phyloP scores from a whole-genome alignment of 30 jellyfish, hydroid and myxozoan genomes.

The Clytia hemisphaerica region DNA sequence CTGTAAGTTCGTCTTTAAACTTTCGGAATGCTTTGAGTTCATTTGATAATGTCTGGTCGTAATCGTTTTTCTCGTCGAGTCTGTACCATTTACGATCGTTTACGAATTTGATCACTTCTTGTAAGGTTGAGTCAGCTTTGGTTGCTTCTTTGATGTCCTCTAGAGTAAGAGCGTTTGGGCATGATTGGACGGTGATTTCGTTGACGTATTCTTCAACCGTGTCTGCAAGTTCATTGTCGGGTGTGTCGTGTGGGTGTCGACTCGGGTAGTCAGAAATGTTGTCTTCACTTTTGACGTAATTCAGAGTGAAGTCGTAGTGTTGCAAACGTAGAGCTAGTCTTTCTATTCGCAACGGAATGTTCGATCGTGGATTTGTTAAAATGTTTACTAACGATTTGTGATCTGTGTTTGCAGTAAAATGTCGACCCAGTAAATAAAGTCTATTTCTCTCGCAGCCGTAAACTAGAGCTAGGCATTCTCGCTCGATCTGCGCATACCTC shows the following conservation, averaged over 20 bases:
- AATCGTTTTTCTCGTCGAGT: constrained; percentile 1
- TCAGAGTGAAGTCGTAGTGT: neutral
- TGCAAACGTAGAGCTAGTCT: constrained; percentile 14
- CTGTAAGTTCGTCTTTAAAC: constrained; percentile 16
- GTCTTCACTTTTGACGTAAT: neutral
- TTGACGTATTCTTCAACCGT: constrained; percentile 24
- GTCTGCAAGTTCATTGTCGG: constrained; percentile 23
- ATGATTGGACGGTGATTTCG: constrained; percentile 4
- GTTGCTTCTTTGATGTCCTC: constrained; percentile 18
- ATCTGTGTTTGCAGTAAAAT: no score
- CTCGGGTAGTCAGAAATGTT: constrained; percentile 2
- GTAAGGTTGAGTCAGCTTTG: constrained; percentile 21
- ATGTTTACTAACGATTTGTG: no score
- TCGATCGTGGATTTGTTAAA: neutral
- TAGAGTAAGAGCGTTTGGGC: constrained; percentile 30
- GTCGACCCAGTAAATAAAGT: neutral
- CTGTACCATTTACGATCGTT: constrained; percentile 6
- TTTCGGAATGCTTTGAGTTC: neutral
- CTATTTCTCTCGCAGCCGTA: neutral
- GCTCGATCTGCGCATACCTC: constrained; percentile 41
- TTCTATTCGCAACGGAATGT: constrained; percentile 9
- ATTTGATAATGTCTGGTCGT: neutral
- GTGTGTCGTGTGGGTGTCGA: constrained; percentile 17
- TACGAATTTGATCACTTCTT: constrained; percentile 1
- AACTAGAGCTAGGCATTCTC: constrained; percentile 16